Percentiles rank a stretch among this genome's conserved stretches.
These are phyloP conservation scores for Poecilia gillii DNA, from an alignment of 2,797 vertebrate species.

Conservation along the genomic window DNA sequence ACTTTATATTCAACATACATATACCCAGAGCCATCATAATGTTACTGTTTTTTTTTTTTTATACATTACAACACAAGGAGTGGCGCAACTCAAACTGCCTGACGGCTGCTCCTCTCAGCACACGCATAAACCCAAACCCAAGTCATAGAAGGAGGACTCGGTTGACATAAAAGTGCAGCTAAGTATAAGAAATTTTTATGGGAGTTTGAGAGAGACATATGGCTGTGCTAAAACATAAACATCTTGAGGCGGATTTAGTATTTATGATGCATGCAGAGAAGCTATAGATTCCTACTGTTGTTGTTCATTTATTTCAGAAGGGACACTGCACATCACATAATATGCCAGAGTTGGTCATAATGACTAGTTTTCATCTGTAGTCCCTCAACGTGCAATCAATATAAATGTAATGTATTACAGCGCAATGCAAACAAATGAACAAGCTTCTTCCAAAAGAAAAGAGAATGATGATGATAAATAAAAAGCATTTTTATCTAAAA, in stretches of 20 bases:
- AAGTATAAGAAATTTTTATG: background rate
- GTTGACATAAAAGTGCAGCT: background rate
- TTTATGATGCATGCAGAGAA: slow-evolving; percentile 5
- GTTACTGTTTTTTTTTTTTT: background rate
- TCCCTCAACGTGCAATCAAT: too few species aligned
- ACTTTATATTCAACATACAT: background rate
- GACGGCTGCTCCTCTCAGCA: background rate
- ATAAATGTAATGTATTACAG: too few species aligned
- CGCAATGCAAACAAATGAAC: too few species aligned
- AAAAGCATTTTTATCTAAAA: too few species aligned
- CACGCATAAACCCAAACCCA: slow-evolving; percentile 14
- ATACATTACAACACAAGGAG: background rate
- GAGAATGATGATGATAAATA: too few species aligned
- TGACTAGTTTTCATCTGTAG: too few species aligned
- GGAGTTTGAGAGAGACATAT: slow-evolving; percentile 3
- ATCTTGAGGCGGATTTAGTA: background rate
- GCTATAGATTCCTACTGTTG: slow-evolving; percentile 3
- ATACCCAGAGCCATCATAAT: background rate
- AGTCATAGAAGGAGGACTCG: background rate
- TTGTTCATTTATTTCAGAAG: too few species aligned
- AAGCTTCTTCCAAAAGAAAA: too few species aligned
- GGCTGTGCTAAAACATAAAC: slow-evolving; percentile 4
- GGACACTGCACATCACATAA: too few species aligned
- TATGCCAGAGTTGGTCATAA: too few species aligned
- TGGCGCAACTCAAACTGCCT: background rate